Conservation (phyloP, 2,797 vertebrate species). For the Tachyglossus aculeatus region DNA sequence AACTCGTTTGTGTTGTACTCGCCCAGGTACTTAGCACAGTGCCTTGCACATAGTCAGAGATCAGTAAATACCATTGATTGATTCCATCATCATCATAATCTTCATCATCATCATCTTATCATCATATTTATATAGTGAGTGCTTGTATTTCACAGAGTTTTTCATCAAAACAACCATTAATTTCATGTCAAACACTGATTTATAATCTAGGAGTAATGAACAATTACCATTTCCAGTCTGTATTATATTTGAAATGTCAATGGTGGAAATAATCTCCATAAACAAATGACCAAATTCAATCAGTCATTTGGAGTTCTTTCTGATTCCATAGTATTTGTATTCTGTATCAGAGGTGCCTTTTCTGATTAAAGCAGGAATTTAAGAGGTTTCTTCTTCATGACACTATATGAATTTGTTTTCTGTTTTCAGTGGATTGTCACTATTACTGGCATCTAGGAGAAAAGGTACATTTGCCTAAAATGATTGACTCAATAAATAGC, state of each 20-base stretch:
- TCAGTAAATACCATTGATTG: too few species aligned
- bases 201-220: background rate
- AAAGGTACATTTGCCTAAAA: constrained; percentile 24
- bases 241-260: background rate
- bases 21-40: too few species aligned
- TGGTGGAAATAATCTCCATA: background rate
- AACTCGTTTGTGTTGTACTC: too few species aligned
- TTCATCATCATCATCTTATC: too few species aligned
- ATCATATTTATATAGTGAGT: too few species aligned
- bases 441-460: background rate
- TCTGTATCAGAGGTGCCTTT: background rate
- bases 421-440: constrained; percentile 19
- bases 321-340: background rate
- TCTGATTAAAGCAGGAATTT: background rate
- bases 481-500: constrained; percentile 8
- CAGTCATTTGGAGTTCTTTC: background rate
- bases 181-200: background rate
- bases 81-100: too few species aligned
- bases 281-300: background rate
- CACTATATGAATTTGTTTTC: too few species aligned
- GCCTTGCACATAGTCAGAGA: too few species aligned
- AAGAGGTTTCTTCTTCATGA: background rate
- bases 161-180: background rate
- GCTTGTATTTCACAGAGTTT: too few species aligned
- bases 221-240: background rate